phyloP scores from a whole-genome alignment of 2,113 vertebrate species.

The Ia io region DNA sequence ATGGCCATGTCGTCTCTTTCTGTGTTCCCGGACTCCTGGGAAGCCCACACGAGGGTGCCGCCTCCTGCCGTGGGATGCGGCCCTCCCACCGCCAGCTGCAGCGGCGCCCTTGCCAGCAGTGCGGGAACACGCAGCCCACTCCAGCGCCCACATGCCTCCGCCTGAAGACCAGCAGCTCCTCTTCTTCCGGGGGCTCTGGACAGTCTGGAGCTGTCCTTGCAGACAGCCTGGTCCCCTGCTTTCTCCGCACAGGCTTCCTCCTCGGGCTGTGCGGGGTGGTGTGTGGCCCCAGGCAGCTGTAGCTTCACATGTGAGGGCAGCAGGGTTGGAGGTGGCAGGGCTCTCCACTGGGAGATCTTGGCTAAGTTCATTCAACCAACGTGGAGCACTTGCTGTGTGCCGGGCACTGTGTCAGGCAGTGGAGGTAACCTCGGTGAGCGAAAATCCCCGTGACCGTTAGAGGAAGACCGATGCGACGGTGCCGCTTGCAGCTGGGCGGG shows the following conservation, averaged over 20 bases:
- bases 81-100: constrained; percentile 71
- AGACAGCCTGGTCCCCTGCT: not conserved
- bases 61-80: constrained; percentile 50
- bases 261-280: not conserved
- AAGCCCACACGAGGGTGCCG: not conserved
- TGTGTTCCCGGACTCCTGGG: constrained; percentile 10
- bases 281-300: not conserved
- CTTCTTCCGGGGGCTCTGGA: not conserved
- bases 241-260: not conserved
- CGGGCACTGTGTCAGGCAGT: not conserved
- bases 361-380: not conserved
- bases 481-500: not conserved
- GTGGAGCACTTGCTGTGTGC: not conserved
- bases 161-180: constrained; percentile 20
- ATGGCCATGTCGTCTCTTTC: not conserved
- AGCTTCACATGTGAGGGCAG: not conserved
- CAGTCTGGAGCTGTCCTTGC: not conserved
- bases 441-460: not conserved
- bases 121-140: constrained; percentile 65
- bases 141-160: constrained; percentile 52
- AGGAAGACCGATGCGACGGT: not conserved
- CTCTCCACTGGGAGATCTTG: not conserved
- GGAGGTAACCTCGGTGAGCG: not conserved
- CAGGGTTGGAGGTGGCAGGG: not conserved
- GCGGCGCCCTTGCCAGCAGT: constrained; percentile 38